These are phyloP conservation scores for Arvicanthis niloticus DNA, from an alignment of 2,113 vertebrate genomes.

Conservation along the genomic window DNA sequence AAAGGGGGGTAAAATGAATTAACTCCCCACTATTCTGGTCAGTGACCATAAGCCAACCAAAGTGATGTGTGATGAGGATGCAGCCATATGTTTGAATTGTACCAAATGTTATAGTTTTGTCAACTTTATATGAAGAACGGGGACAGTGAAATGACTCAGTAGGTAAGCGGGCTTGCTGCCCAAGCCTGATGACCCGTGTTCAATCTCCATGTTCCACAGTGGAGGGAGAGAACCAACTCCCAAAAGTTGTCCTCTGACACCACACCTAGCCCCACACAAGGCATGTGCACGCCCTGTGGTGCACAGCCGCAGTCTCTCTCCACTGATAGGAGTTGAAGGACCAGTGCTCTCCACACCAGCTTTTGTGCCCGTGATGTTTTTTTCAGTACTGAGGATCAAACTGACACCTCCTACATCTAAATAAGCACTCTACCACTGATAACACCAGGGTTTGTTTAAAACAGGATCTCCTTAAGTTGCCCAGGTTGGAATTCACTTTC, in stretches of 20 bases:
- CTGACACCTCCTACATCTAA: too few relatives aligned
- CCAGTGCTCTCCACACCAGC: fast-evolving
- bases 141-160: not conserved
- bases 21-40: not conserved
- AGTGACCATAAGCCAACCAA: not conserved
- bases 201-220: too few relatives aligned
- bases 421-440: not conserved
- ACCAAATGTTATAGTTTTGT: not conserved
- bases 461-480: not conserved
- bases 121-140: not conserved
- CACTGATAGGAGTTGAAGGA: not conserved
- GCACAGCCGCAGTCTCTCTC: not conserved
- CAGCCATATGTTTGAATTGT: not conserved
- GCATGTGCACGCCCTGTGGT: too few relatives aligned
- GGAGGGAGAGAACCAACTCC: not conserved
- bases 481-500: not conserved
- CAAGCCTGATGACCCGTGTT: not conserved
- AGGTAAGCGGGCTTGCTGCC: not conserved
- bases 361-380: not conserved
- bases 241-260: not conserved
- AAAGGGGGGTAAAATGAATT: too few relatives aligned
- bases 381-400: not conserved
- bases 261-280: not conserved
- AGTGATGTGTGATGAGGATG: not conserved
- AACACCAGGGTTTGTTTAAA: not conserved